These are phyloP conservation scores for Strigamia crassipes DNA, from an alignment of 2,888 invertebrate genomes.

Conservation along the genomic window DNA sequence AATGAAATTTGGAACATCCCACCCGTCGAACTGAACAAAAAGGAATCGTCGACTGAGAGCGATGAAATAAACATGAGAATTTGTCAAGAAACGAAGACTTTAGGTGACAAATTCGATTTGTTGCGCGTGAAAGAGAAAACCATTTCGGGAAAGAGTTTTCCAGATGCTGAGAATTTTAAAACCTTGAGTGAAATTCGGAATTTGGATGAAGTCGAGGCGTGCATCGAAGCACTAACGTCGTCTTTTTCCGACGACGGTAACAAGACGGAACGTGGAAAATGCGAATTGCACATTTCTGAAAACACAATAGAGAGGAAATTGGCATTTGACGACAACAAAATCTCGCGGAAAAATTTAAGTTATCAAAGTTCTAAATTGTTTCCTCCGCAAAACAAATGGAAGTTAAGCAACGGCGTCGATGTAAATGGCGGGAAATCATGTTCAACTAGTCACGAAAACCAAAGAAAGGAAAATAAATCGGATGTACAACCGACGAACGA, in stretches of 20 bases:
- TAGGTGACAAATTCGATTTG: background rate
- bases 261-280: background rate
- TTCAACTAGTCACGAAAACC: background rate
- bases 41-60: background rate
- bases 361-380: background rate
- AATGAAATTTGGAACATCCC: background rate
- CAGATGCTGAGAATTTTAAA: background rate
- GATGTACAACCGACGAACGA: background rate
- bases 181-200: background rate
- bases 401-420: background rate
- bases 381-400: background rate
- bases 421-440: background rate
- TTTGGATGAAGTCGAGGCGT: constrained; percentile 19
- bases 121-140: background rate
- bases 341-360: background rate
- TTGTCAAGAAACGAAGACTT: background rate
- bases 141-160: background rate
- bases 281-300: constrained; percentile 26
- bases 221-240: constrained; percentile 13
- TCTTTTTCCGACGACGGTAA: background rate
- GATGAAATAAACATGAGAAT: background rate
- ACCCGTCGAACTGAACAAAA: background rate
- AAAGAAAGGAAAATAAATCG: background rate
- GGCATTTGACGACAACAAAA: background rate
- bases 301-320: background rate